phyloP scores from a whole-genome alignment of 2,888 invertebrate genomes.

The Macrosoma leucophasiata region DNA sequence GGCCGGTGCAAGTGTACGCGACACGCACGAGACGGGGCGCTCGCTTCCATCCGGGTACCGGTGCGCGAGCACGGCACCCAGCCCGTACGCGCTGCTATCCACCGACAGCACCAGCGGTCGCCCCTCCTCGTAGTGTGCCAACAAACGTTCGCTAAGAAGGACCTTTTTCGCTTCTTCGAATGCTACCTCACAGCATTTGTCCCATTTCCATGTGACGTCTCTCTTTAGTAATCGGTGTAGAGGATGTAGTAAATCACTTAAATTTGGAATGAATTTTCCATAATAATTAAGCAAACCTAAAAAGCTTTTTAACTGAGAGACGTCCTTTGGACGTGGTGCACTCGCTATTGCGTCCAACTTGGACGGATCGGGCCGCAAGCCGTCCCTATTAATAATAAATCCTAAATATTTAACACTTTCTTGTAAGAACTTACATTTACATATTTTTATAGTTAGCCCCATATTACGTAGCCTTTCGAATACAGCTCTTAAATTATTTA shows the following conservation, averaged over 20 bases:
- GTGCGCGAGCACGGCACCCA: constrained; percentile 26
- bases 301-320: constrained; percentile 16
- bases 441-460: constrained; percentile 17
- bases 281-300: constrained; percentile 10
- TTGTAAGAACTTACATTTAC: constrained; percentile 9
- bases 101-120: constrained; percentile 15
- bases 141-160: constrained; percentile 13
- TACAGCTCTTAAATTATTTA: constrained; percentile 13
- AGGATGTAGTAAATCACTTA: constrained; percentile 5
- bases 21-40: constrained; percentile 27
- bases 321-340: constrained; percentile 18
- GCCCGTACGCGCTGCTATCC: constrained; percentile 21
- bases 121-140: constrained; percentile 24
- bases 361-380: constrained; percentile 16
- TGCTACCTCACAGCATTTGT: constrained; percentile 1
- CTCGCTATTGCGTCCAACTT: constrained; percentile 17
- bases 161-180: constrained; percentile 21
- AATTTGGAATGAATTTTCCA: constrained; percentile 3
- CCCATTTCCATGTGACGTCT: constrained; percentile 5
- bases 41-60: constrained; percentile 17
- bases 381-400: constrained; percentile 16
- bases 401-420: constrained; percentile 9
- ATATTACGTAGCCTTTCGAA: constrained; percentile 12
- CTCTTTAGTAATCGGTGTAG: constrained; percentile 6
- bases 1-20: constrained; percentile 22